These are phyloP conservation scores for Gnatocerus cornutus DNA, from an alignment of 2,888 invertebrate genomes.

Conservation along the genomic window DNA sequence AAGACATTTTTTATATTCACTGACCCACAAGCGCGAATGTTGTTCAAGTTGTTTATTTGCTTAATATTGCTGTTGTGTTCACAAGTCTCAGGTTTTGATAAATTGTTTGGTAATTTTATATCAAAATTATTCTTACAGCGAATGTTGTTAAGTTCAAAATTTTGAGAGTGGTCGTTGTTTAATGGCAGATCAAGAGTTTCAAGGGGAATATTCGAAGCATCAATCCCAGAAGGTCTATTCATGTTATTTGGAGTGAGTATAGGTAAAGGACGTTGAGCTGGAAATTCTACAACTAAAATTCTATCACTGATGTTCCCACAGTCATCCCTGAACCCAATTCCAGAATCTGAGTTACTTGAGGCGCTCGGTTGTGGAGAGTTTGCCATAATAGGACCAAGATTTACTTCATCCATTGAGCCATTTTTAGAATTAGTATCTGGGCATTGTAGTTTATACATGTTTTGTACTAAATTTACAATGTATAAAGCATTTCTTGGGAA, in stretches of 20 bases:
- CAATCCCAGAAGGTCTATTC: slow-evolving; percentile 66
- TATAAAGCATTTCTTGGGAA: slow-evolving; percentile 91
- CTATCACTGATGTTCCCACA: slow-evolving; percentile 88
- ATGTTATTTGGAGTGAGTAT: slow-evolving; percentile 54
- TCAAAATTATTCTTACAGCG: slow-evolving; percentile 51
- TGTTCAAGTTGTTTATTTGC: slow-evolving; percentile 65
- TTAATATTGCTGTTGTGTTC: slow-evolving; percentile 52
- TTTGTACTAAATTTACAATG: slow-evolving; percentile 81
- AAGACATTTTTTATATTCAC: slow-evolving; percentile 59
- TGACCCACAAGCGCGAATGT: slow-evolving; percentile 66
- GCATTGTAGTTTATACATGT: slow-evolving; percentile 81
- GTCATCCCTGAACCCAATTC: slow-evolving; percentile 94
- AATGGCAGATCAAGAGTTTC: slow-evolving; percentile 62
- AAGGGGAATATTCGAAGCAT: slow-evolving; percentile 62
- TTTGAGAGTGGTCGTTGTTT: slow-evolving; percentile 53
- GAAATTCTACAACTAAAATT: slow-evolving; percentile 85
- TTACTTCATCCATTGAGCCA: slow-evolving; percentile 58
- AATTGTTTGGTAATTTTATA: slow-evolving; percentile 53
- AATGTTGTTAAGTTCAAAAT: slow-evolving; percentile 54
- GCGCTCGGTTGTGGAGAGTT: slow-evolving; percentile 91
- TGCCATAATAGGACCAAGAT: slow-evolving; percentile 75
- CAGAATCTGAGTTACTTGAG: slow-evolving; percentile 95
- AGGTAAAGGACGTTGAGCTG: slow-evolving; percentile 68
- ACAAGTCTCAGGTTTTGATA: slow-evolving; percentile 49
- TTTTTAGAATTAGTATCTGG: slow-evolving; percentile 52